Evolutionary conservation across 2,113 vertebrate genomes (phyloP).

Genomic region (Bubo scandiacus): DNA sequence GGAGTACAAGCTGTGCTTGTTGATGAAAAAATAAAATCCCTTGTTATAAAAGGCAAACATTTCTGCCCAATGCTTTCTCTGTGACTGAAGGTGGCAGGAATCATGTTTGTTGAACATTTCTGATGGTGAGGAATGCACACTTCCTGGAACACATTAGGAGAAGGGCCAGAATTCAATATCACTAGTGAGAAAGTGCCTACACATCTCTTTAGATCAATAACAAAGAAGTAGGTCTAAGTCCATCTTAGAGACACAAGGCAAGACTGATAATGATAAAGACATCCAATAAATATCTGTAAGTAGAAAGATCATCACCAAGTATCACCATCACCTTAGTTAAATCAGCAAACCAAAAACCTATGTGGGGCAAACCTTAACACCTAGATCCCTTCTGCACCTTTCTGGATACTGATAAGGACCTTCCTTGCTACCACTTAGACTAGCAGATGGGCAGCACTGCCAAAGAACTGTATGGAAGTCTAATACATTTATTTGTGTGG

Average conservation of each 20-base stretch:
- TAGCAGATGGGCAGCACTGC: background rate
- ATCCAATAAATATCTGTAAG: background rate
- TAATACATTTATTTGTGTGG: background rate
- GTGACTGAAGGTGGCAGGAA: background rate
- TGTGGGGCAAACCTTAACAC: background rate
- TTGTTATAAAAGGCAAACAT: background rate
- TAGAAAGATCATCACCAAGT: background rate
- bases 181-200: background rate
- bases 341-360: background rate
- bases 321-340: background rate
- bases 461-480: background rate
- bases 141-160: constrained; percentile 26
- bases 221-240: background rate
- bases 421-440: background rate
- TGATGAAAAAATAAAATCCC: background rate
- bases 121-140: background rate
- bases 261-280: background rate
- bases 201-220: constrained; percentile 5
- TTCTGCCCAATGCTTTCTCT: background rate
- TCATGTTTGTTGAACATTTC: background rate
- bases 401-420: background rate
- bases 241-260: background rate
- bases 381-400: background rate
- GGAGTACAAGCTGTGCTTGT: background rate
- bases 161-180: constrained; percentile 1